These are phyloP conservation scores for Notoglanidium macrostoma DNA, from an alignment of 2,797 vertebrate species.

Conservation along the genomic window DNA sequence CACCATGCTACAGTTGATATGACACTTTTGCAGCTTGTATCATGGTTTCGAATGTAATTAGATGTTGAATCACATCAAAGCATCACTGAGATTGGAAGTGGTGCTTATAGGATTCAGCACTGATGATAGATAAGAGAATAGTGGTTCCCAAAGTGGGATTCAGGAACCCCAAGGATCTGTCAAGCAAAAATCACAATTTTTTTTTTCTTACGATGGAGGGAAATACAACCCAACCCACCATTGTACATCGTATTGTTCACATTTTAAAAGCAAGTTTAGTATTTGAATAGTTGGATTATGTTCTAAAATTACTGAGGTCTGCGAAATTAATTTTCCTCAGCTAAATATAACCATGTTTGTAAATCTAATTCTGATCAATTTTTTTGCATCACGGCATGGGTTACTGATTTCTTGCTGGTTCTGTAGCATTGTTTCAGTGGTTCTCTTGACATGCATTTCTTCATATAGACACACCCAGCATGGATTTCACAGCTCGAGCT, in stretches of 20 bases:
- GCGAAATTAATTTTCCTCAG: background rate
- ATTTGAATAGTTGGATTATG: background rate
- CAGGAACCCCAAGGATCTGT: background rate
- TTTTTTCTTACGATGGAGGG: background rate
- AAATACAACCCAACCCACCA: background rate
- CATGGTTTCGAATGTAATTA: constrained; percentile 74
- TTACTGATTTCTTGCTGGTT: background rate
- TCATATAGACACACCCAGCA: constrained; percentile 23
- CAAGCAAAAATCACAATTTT: background rate
- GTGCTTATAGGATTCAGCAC: background rate
- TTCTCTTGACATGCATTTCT: background rate
- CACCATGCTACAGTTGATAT: background rate
- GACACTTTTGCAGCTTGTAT: constrained; percentile 36
- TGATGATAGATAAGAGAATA: background rate
- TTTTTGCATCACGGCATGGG: background rate
- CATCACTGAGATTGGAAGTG: background rate
- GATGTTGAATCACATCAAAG: constrained; percentile 41
- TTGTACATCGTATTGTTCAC: background rate
- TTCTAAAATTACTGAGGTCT: background rate
- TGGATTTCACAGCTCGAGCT: constrained; percentile 10
- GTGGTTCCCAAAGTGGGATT: background rate
- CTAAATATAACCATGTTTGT: background rate
- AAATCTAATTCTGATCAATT: too few relatives aligned
- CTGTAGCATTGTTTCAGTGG: background rate
- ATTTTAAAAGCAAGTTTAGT: background rate